Percentiles rank a stretch among this genome's conserved stretches.
Evolutionary conservation across 1,140 invertebrate species (phyloP).

Genomic region (Drosophila mauritiana): DNA sequence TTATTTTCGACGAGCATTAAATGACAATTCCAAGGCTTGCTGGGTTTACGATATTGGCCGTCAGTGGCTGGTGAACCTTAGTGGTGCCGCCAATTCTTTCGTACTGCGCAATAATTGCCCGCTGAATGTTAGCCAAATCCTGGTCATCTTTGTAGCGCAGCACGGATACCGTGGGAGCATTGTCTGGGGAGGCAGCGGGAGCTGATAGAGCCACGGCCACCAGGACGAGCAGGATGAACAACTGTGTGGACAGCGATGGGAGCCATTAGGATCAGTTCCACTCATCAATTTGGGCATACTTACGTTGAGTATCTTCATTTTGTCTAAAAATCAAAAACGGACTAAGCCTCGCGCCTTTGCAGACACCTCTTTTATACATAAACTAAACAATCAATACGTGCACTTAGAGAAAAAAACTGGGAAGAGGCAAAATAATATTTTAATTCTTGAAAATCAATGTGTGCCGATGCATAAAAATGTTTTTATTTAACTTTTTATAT

Average conservation of each 20-base stretch:
- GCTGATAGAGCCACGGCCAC: conserved; percentile 28
- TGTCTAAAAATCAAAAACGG: no score
- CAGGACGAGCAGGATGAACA: conserved; percentile 52
- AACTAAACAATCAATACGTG: no score
- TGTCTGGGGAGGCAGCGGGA: conserved; percentile 28
- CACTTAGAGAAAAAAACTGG: no score
- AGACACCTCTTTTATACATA: no score
- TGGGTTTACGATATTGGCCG: conserved; percentile 57
- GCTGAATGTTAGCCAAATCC: conserved; percentile 59
- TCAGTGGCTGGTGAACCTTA: conserved; percentile 54
- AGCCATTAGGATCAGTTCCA: not conserved
- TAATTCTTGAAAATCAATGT: no score
- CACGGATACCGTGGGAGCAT: conserved; percentile 59
- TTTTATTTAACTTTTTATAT: no score
- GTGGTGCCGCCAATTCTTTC: conserved; percentile 60
- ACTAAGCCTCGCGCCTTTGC: no score
- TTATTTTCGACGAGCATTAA: conserved; percentile 58
- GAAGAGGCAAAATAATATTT: no score
- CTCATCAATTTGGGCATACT: not conserved
- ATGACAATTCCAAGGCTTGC: conserved; percentile 46
- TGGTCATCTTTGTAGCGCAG: conserved; percentile 61
- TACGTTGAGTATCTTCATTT: conserved; percentile 64
- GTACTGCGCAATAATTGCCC: conserved; percentile 74
- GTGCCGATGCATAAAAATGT: no score
- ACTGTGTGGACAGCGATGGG: conserved; percentile 9